Base-by-base conservation (phyloP, 2,888 invertebrate species). In the Rotaria magnacalcarata region DNA sequence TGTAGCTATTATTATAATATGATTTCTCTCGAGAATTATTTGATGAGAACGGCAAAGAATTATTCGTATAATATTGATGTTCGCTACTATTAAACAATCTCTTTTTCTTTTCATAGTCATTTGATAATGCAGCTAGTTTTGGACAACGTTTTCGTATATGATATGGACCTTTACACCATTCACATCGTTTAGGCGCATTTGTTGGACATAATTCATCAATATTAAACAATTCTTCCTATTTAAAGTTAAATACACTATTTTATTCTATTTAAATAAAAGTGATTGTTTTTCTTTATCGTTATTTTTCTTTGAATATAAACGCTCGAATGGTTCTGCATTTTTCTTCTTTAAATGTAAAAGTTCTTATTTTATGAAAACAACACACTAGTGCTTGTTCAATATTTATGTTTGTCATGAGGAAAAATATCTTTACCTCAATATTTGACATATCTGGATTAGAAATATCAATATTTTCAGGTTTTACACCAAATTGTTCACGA, bases 141-240 rank as follows among this genome's bases (percentile, higher is more conserved):
- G 80, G 80, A 80, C 80, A 80, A 47, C 80, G 43, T 47, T 80
- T 80, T 47, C 80, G 47, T n/a, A 80, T 80, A 80, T 80, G 80
- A 80, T 80, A 47, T n/a, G n/a, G n/a, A n/a, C 47, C 80, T 47
- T 47, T 43, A 80, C 80, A 80, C 80, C 80, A 80, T 80, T 47
- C 80, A 80, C 80, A 80, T 14, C 80, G 80, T 80, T 47, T 80
- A 24, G 80, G 80, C 3, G 80, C 80, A 47, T 80, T 24, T 10
- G n/a, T n/a, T 43, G 80, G 80, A n/a, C 80, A 80, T 80, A 80
- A 80, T n/a, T 47, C 80, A 47, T 80, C 80, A n/a, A 80, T 47
- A 47, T 80, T 80, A 80, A 80, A 80, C 47, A 80, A 47, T 5
- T 7, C 24, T 14, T 19, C 24, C 80, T 80, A 47, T 47, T 24